Evolutionary conservation across 2,113 vertebrate species (phyloP).

Genomic region (Falco punctatus): DNA sequence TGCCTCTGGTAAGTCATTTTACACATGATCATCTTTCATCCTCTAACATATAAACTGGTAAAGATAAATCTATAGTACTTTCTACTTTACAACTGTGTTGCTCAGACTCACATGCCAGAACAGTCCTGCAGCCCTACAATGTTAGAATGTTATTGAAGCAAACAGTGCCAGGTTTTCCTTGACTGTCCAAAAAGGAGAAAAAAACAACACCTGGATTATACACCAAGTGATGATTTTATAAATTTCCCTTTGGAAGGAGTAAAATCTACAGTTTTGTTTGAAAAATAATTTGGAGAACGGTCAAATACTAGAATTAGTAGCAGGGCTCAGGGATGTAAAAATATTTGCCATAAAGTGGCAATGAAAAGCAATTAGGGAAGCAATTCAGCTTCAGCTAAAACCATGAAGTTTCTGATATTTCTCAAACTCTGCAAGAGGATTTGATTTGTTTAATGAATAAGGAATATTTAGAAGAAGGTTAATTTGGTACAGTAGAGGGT

Average conservation of each 20-base stretch:
- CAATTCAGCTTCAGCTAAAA: not conserved
- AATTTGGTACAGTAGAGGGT: not conserved
- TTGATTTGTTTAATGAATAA: not conserved
- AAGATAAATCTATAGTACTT: slow-evolving; percentile 18
- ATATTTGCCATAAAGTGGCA: not conserved
- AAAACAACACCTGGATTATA: not conserved
- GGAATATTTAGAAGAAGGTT: not conserved
- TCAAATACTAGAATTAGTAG: slow-evolving; percentile 18
- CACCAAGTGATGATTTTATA: slow-evolving; percentile 42
- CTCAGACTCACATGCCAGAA: slow-evolving; percentile 27
- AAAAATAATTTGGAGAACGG: slow-evolving; percentile 43
- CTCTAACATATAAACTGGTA: slow-evolving; percentile 5
- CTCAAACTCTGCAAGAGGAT: not conserved
- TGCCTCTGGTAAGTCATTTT: not conserved
- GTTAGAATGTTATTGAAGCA: slow-evolving; percentile 69
- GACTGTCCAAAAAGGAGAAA: not conserved
- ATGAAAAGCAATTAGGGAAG: not conserved
- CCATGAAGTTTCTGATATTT: not conserved
- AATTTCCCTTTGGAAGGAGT: slow-evolving; percentile 4
- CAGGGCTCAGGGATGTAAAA: not conserved
- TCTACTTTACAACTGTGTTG: slow-evolving; percentile 13
- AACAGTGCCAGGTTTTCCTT: slow-evolving; percentile 64
- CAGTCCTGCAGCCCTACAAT: slow-evolving; percentile 45
- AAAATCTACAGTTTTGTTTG: slow-evolving; percentile 40
- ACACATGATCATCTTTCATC: slow-evolving; percentile 17